Evolutionary conservation across 2,797 vertebrate genomes (phyloP), one percentile per base, ranked within the genome.

Genomic region (Aeoliscus strigatus): DNA sequence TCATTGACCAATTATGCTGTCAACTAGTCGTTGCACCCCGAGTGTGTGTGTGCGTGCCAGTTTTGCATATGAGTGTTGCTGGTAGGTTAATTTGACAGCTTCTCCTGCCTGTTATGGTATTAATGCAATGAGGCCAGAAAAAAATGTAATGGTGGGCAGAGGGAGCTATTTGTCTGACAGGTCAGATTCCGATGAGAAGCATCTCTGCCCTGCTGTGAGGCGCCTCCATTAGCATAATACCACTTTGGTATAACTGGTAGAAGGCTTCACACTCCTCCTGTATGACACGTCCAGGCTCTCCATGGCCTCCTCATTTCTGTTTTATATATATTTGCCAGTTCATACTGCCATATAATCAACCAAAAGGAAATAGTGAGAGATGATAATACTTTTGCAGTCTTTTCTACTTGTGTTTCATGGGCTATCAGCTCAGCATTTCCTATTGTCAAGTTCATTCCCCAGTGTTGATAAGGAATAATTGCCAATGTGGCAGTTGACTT

Each of bases 391-490:
- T n/a, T 39, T n/a, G 25, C 60, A 60, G 41, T 65, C 72, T 37
- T 36, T 60, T 52, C 51, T 47, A 37, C 59, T 56, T 42, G 54
- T 71, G 57, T 74, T 73, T 75, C 52, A 45, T 26, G 1, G 46
- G 39, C 59, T 59, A 50, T 51, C 55, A 45, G 66, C 72, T 83
- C 71, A 75, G 79, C 70, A 42, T 76, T 73, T 75, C 55, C 43
- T 26, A 75, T 84, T 84, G 77, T 81, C 61, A 58, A 57, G 41
- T 65, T 38, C 18, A 32, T 63, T 77, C 50, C 66, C 41, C 6
- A 3, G 16, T 27, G 52, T 64, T 57, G 83, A 86, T 86, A 85
- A 85, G 78, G 36, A 66, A 50, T 83, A 87, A 85, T 83, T 86
- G 80, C 69, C 60, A 66, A 57, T 26, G 45, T 56, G 68, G 45